Conservation (phyloP, 92 coral and sea anemone species). For the Zoanthus sansibaricus region DNA sequence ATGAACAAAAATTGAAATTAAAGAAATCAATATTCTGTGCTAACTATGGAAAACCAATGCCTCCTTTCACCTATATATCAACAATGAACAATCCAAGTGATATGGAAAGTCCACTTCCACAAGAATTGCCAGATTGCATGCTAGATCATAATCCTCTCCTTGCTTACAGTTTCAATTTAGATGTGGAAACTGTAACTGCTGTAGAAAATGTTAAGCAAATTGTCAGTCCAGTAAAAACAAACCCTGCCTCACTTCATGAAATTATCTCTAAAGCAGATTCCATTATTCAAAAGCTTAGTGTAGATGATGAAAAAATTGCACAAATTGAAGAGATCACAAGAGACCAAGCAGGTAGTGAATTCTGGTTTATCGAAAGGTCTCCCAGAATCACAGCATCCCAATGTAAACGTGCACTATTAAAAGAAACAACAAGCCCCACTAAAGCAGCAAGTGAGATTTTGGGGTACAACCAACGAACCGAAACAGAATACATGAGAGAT, state of each 20-base stretch:
- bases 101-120: too few relatives aligned
- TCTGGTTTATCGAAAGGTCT: slow-evolving; percentile 39
- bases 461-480: slow-evolving; percentile 39
- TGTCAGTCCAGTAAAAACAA: too few relatives aligned
- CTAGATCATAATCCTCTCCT: not conserved
- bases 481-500: slow-evolving; percentile 62
- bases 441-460: slow-evolving; percentile 63
- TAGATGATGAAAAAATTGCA: slow-evolving; percentile 31
- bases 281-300: slow-evolving; percentile 15
- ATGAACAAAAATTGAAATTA: too few relatives aligned
- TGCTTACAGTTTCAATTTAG: not conserved
- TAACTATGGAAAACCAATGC: too few relatives aligned
- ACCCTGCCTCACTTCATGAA: not conserved
- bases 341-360: slow-evolving; percentile 40
- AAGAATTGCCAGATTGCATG: too few relatives aligned
- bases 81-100: too few relatives aligned
- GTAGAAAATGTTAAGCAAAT: too few relatives aligned
- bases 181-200: not conserved
- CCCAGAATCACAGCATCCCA: slow-evolving; percentile 59
- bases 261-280: slow-evolving; percentile 5
- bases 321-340: slow-evolving; percentile 50
- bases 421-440: slow-evolving; percentile 61
- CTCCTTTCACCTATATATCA: too few relatives aligned
- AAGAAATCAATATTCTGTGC: too few relatives aligned
- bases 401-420: slow-evolving; percentile 43